These are phyloP conservation scores for Protosalanx chinensis DNA, from an alignment of 2,797 vertebrate genomes.

Conservation along the genomic window DNA sequence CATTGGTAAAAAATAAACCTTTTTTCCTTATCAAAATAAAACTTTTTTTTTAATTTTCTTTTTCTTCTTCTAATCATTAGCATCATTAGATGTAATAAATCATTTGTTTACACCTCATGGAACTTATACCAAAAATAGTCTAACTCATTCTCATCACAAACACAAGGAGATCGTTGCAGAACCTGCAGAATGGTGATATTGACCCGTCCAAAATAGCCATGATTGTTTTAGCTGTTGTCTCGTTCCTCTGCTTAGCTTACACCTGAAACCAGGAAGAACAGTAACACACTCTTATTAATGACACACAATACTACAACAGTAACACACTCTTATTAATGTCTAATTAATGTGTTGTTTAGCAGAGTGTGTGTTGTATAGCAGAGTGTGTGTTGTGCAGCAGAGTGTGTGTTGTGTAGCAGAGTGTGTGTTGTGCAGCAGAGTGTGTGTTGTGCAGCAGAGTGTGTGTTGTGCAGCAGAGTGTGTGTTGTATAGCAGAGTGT, in stretches of 20 bases:
- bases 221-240: slow-evolving; percentile 89
- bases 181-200: slow-evolving; percentile 91
- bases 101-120: slow-evolving; percentile 85
- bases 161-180: slow-evolving; percentile 83
- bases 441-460: too few species aligned
- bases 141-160: slow-evolving; percentile 90
- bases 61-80: slow-evolving; percentile 84
- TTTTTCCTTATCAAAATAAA: slow-evolving; percentile 95
- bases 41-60: slow-evolving; percentile 80
- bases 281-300: background rate
- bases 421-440: too few species aligned
- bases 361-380: too few species aligned
- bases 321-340: too few species aligned
- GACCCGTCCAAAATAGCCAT: slow-evolving; percentile 87
- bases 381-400: too few species aligned
- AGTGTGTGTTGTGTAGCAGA: too few species aligned
- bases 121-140: slow-evolving; percentile 96
- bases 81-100: slow-evolving; percentile 88
- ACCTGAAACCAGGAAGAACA: slow-evolving; percentile 67
- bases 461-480: too few species aligned
- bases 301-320: too few species aligned
- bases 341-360: too few species aligned
- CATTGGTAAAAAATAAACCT: slow-evolving; percentile 90
- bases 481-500: too few species aligned
- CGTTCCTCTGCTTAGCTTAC: slow-evolving; percentile 71